Conservation (phyloP, 1,140 invertebrate genomes). For the Bradysia coprophila region DNA sequence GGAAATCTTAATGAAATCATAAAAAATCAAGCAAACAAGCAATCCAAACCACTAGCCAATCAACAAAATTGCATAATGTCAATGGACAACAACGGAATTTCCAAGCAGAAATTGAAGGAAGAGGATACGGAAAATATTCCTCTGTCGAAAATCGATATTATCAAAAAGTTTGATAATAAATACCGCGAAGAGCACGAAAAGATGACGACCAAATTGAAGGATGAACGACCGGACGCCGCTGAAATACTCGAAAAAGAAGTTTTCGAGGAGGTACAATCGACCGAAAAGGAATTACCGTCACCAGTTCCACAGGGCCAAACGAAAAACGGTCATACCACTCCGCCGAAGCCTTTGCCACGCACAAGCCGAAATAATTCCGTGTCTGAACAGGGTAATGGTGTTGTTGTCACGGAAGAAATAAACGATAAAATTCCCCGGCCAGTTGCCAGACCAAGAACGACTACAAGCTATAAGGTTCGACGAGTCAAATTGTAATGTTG, state of each 20-base stretch:
- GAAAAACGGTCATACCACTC: constrained; percentile 11
- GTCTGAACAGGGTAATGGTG: constrained; percentile 7
- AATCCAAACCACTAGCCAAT: constrained; percentile 8
- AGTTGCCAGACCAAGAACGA: constrained; percentile 49
- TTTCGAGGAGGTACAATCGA: neutral
- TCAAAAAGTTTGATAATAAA: constrained; percentile 13
- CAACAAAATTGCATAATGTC: constrained; percentile 8
- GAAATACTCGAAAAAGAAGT: neutral
- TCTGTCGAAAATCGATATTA: constrained; percentile 8
- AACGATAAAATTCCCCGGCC: constrained; percentile 33
- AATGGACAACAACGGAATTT: constrained; percentile 2
- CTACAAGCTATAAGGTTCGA: constrained; percentile 28
- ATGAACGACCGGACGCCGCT: neutral
- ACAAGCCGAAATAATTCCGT: constrained; percentile 42
- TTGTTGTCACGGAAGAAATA: constrained; percentile 5
- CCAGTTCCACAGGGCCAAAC: neutral
- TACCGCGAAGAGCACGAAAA: constrained; percentile 8
- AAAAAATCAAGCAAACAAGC: constrained; percentile 24
- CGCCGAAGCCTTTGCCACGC: constrained; percentile 58
- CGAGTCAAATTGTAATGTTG: constrained; percentile 8
- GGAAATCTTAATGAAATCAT: constrained; percentile 22
- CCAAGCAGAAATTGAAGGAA: constrained; percentile 1
- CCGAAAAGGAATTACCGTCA: neutral
- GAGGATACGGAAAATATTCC: constrained; percentile 11
- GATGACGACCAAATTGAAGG: neutral